Percentiles rank a stretch among this genome's conserved stretches.
Conservation (phyloP, 2,797 vertebrate genomes). For the Danio tinwini region DNA sequence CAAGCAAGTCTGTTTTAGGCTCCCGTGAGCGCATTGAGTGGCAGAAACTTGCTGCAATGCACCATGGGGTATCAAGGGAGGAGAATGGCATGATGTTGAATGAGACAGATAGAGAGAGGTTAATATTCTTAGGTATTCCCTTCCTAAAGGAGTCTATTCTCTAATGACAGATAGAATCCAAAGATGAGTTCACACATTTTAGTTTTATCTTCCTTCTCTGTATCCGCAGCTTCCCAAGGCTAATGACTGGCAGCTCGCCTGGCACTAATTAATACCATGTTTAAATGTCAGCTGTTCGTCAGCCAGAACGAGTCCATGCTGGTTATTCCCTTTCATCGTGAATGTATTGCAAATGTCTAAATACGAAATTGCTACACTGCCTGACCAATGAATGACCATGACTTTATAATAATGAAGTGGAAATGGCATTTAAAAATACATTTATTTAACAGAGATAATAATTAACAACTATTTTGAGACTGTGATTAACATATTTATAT, state of each 20-base stretch:
- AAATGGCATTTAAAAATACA: not conserved
- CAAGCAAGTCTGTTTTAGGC: conserved; percentile 32
- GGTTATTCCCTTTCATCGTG: not conserved
- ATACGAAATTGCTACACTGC: not conserved
- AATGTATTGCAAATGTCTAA: conserved; percentile 13
- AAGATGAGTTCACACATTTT: not conserved
- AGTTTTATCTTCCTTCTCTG: conserved; percentile 24
- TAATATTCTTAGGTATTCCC: not conserved
- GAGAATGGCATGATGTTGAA: conserved; percentile 35
- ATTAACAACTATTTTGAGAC: too few species aligned
- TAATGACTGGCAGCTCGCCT: conserved; percentile 42
- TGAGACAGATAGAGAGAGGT: conserved; percentile 3
- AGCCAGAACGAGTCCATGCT: conserved; percentile 19
- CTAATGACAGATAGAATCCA: conserved; percentile 14
- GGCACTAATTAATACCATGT: conserved; percentile 41
- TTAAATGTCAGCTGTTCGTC: conserved; percentile 46
- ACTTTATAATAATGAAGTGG: not conserved
- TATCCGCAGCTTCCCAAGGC: conserved; percentile 3
- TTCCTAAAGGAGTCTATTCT: conserved; percentile 35
- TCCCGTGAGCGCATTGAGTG: conserved; percentile 39
- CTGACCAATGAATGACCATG: conserved; percentile 8
- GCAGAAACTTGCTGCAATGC: conserved; percentile 55
- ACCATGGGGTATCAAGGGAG: conserved; percentile 47
- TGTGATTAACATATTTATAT: not conserved
- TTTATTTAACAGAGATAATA: not conserved